Base-by-base conservation (phyloP, 2,888 invertebrate species). In the Nomada goodeniana region DNA sequence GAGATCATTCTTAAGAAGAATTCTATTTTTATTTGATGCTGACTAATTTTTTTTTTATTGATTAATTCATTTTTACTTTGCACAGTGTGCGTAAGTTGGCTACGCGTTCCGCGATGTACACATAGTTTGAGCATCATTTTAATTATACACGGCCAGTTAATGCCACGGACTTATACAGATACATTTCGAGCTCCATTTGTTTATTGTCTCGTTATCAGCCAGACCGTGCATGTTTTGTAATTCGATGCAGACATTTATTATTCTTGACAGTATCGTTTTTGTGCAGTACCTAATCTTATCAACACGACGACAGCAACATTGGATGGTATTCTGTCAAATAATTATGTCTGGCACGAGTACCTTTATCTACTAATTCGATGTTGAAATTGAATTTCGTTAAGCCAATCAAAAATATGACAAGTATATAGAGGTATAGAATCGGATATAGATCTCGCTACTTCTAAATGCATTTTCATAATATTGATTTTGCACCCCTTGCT, bases 181-280 rank as follows among this genome's bases (percentile, higher is more conserved):
- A 59, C 26, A n/a, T 47, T 26, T 18, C 10, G 13, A 29, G 3
- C 1, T 70, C 15, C 29, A 59, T 59, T 50, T 10, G 20, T 26
- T 47, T 50, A 59, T 11, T 36, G 29, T 47, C 26, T n/a, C n/a
- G 5, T 57, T 57, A 70, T 29, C 59, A n/a, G 0, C 5, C n/a
- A n/a, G 7, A 20, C 2, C 20, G 20, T 23, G 4, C 15, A 50
- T 29, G 29, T 50, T 60, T 29, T 47, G 5, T 50, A 60, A 70
- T 60, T 59, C 47, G 5, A 59, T 20, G 59, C 29, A 70, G 47
- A 70, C 29, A 15, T 60, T 70, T 70, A 47, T 60, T 59, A 59
- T 70, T 60, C 44, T 2, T 47, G 18, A 26, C 15, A 9, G 10
- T 15, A 29, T 57, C 44, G 13, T 57, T 57, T 44, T n/a, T n/a